Base-by-base conservation (phyloP, 2,797 vertebrate species). In the Tapera naevia region DNA sequence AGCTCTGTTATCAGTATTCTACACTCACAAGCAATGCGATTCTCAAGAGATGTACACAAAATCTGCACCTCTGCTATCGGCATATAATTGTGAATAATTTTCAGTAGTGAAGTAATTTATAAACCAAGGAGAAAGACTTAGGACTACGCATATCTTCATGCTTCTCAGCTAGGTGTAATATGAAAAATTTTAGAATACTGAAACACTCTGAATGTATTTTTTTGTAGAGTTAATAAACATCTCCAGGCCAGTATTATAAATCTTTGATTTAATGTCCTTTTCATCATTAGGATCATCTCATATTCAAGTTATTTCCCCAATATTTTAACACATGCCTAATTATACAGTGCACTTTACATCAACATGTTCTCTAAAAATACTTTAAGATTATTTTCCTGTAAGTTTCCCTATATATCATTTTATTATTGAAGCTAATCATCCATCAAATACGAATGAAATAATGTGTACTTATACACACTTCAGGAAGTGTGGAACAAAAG, bases 91-190 rank as follows among this genome's bases (percentile, higher is more conserved):
- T 74, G 69, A 89, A 83, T 67, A 80, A 64, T 86, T 80, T 91
- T 50, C 58, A 67, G 23, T 45, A 91, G 54, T 41, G 35, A 64
- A 64, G 35, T 91, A 74, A 89, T 91, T 86, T 88, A 89, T 75
- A 92, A 93, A 72, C 72, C 67, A 65, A 89, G 37, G 39, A 96
- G 91, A 91, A 74, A 9, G 24, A 82, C 86, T 91, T 75, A 62
- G 58, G n/a, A 78, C 57, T 92, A 48, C 30, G 75, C 11, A 5
- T 65, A 64, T 56, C 11, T 51, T 78, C 76, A 85, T 23, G 14
- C 14, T 93, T 80, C 58, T 72, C 27, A 69, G 48, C 16, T 58
- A 80, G 33, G 58, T 88, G 10, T 66, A 84, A 73, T 60, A 85
- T 7, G 7, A 74, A 83, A 91, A 83, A 35, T 10, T 58, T 79